Percentiles rank a stretch among this genome's conserved stretches.
Conservation (phyloP, 2,797 vertebrate species). For the Eurystomus glaucurus region DNA sequence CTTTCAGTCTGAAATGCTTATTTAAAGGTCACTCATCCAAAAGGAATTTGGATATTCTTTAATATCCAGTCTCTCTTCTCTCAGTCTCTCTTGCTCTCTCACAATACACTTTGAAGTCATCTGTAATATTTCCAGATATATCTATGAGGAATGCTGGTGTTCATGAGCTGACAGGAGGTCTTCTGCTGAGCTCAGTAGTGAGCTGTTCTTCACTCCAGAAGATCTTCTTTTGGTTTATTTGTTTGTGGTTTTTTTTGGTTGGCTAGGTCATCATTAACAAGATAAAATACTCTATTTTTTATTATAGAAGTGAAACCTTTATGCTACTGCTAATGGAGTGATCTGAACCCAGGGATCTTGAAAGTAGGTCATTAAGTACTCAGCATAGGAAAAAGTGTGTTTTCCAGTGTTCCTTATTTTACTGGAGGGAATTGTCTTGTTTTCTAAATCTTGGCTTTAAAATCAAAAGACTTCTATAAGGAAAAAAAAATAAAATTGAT, state of each 20-base stretch:
- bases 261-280: not conserved
- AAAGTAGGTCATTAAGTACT: conserved; percentile 19
- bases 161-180: not conserved
- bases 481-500: not conserved
- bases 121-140: not conserved
- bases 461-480: not conserved
- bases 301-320: not conserved
- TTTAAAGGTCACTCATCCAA: conserved; percentile 14
- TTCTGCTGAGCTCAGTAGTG: not conserved
- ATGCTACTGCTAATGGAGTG: not conserved
- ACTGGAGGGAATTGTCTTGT: not conserved
- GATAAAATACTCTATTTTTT: not conserved
- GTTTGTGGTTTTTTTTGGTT: not conserved
- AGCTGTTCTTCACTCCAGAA: not conserved
- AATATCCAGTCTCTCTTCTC: not conserved
- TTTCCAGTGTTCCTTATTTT: not conserved
- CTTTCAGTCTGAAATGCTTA: not conserved
- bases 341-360: not conserved
- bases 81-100: not conserved
- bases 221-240: not conserved
- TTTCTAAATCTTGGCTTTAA: conserved; percentile 8
- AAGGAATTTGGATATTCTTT: conserved; percentile 7
- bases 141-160: not conserved
- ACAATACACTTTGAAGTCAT: not conserved
- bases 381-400: not conserved